Evolutionary conservation across 2,888 invertebrate species (phyloP), one percentile per base, ranked within the genome.

Genomic region (Nineta flava): DNA sequence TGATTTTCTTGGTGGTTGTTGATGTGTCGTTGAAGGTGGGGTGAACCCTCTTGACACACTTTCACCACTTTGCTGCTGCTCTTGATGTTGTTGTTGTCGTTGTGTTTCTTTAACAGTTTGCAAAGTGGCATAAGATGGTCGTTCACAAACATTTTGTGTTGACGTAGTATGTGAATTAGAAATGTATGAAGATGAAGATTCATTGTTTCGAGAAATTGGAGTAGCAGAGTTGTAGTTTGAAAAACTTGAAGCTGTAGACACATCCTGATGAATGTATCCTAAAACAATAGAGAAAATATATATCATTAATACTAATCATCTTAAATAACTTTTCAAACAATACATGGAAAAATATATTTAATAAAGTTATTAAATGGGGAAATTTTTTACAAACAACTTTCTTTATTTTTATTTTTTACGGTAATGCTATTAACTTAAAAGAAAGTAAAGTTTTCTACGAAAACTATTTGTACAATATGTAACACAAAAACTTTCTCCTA

Each of bases 251-350:
- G 82, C 78, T 26, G 26, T 26, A 66, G 81, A 79, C 67, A 82
- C 73, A 68, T 85, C 83, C 66, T 83, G 82, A 64, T 83, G 82
- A 64, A 81, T 80, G 72, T 83, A 85, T 62, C 84, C 84, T 85
- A 76, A 6, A 66, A 67, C 57, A 66, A 68, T 58, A 57, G 51
- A 51, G 54, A 50, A 26, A 53, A 52, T 47, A n/a, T n/a, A 40
- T 15, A 46, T 21, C 40, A 40, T 16, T 26, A 26, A 26, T 26
- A 26, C 26, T 26, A 26, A 26, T 26, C 26, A 26, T 26, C 26
- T 26, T 26, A 26, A 26, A 26, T 26, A 26, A 26, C 6, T 26
- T 26, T 26, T 3, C 26, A 26, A 26, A 26, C 26, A 26, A 26
- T 26, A 26, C 7, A 26, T 2, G 1, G 26, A 26, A 26, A 26